These are phyloP conservation scores for Thalassoma bifasciatum DNA, from an alignment of 2,113 vertebrate species.

Conservation along the genomic window DNA sequence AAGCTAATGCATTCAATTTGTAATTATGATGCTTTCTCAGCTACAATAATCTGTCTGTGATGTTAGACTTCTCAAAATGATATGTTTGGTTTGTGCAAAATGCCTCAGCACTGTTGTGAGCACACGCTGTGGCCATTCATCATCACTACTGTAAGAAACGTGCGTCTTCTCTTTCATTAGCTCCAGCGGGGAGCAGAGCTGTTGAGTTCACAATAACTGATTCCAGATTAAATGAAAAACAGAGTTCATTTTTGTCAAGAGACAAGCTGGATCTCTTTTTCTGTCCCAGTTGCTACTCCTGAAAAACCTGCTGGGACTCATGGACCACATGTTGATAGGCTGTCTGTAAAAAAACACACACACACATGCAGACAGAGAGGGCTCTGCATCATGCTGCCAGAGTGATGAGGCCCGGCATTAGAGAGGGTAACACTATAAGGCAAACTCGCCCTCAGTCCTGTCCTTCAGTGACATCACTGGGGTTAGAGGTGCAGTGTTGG, in stretches of 20 bases:
- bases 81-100: background rate
- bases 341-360: slow-evolving; percentile 36
- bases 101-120: slow-evolving; percentile 1
- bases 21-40: background rate
- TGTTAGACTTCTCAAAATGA: background rate
- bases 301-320: slow-evolving; percentile 48
- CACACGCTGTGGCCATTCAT: slow-evolving; percentile 8
- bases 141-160: background rate
- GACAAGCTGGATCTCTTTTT: slow-evolving; percentile 77
- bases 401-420: slow-evolving; percentile 89
- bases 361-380: slow-evolving; percentile 38
- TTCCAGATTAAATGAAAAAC: slow-evolving; percentile 48
- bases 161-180: slow-evolving; percentile 10
- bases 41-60: background rate
- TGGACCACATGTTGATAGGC: slow-evolving; percentile 69
- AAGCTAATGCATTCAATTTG: background rate
- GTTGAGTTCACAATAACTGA: slow-evolving; percentile 24
- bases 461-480: slow-evolving; percentile 84
- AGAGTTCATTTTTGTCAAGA: slow-evolving; percentile 43
- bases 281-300: slow-evolving; percentile 64
- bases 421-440: slow-evolving; percentile 86
- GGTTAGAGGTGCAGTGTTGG: slow-evolving; percentile 90
- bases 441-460: slow-evolving; percentile 83
- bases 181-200: slow-evolving; percentile 7
- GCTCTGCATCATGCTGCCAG: slow-evolving; percentile 80